A percentile compares a stretch with the other conserved stretches of the same genome.
These are phyloP conservation scores for Poeciliopsis paucimaculata DNA, from an alignment of 2,797 vertebrate genomes.

Conservation along the genomic window DNA sequence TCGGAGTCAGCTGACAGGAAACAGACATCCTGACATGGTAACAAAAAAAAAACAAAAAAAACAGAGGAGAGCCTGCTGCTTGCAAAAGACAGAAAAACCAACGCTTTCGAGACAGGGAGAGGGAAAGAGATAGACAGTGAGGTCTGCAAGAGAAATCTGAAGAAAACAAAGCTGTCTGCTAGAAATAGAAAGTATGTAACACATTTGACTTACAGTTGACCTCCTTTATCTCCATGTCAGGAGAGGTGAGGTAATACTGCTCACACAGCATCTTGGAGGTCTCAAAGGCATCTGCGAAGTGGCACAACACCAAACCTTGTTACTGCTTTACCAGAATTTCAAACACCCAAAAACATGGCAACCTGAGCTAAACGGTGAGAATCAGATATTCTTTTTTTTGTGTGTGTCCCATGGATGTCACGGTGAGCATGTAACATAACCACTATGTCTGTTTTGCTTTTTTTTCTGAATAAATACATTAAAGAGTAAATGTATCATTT, in stretches of 20 bases:
- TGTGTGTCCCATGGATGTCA: background rate
- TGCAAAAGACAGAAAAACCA: background rate
- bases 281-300: constrained; percentile 89
- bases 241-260: constrained; percentile 96
- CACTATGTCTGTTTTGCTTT: too few relatives aligned
- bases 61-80: constrained; percentile 2
- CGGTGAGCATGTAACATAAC: background rate
- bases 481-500: too few relatives aligned
- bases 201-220: constrained; percentile 87
- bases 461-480: too few relatives aligned
- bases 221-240: constrained; percentile 90
- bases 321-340: background rate
- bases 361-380: background rate
- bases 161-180: background rate
- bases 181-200: background rate
- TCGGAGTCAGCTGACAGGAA: constrained; percentile 27
- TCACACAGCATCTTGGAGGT: constrained; percentile 95
- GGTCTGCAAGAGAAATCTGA: constrained; percentile 6
- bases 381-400: background rate
- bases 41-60: constrained; percentile 2
- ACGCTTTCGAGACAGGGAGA: background rate
- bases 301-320: constrained; percentile 12
- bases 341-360: background rate
- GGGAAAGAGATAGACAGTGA: background rate
- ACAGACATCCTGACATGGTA: constrained; percentile 17